Percentiles rank a stretch among this genome's conserved stretches.
Conservation (phyloP, 1,140 invertebrate species). For the Sarcophaga peregrina region DNA sequence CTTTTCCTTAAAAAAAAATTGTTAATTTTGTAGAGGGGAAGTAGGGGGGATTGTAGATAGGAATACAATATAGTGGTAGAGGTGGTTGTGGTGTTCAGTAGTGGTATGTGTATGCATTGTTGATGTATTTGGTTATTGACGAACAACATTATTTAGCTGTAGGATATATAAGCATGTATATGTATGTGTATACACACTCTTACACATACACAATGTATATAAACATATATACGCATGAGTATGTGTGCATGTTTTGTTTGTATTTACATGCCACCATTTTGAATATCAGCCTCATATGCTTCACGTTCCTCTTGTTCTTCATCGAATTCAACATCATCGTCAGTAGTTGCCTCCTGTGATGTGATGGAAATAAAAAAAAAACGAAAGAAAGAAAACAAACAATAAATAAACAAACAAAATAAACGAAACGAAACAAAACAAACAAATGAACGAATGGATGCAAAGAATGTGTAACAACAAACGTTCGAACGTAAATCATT, state of each 20-base stretch:
- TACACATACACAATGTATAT: background rate
- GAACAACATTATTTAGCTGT: constrained; percentile 19
- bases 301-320: constrained; percentile 71
- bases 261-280: constrained; percentile 56
- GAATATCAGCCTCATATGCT: constrained; percentile 58
- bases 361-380: background rate
- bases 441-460: constrained; percentile 18
- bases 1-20: no score
- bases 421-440: constrained; percentile 38
- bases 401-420: background rate
- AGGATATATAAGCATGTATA: background rate
- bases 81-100: no score
- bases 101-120: no score
- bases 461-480: background rate
- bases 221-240: background rate
- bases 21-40: no score
- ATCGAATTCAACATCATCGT: constrained; percentile 77
- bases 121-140: background rate
- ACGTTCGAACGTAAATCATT: no score
- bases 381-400: background rate
- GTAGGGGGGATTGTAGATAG: no score
- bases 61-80: no score
- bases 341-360: constrained; percentile 76
- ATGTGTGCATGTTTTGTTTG: constrained; percentile 2
- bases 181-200: background rate